These are phyloP conservation scores for Guaruba guarouba DNA, from an alignment of 2,113 vertebrate genomes.

Conservation along the genomic window DNA sequence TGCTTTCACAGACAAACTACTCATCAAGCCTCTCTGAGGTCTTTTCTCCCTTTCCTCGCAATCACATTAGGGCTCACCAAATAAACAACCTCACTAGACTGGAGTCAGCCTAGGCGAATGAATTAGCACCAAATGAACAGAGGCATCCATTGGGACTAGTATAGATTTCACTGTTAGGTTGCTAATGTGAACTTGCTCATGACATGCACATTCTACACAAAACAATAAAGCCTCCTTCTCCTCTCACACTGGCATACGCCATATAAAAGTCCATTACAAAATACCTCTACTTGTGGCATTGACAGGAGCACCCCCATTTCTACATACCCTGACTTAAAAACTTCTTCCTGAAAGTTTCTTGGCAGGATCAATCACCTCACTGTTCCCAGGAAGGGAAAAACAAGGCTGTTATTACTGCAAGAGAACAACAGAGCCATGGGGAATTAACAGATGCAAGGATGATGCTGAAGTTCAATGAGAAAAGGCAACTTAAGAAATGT, in stretches of 20 bases:
- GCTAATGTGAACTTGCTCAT: background rate
- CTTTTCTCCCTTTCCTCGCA: background rate
- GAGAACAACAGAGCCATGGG: background rate
- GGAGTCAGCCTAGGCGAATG: accelerated
- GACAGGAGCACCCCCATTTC: background rate
- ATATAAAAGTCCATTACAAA: background rate
- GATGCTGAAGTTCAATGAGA: background rate
- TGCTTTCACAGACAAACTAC: background rate
- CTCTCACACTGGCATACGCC: accelerated
- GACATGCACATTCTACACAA: background rate
- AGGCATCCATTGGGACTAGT: background rate
- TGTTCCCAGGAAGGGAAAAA: background rate
- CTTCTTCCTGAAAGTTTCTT: background rate
- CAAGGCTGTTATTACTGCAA: background rate
- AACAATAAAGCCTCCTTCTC: background rate
- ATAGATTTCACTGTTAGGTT: background rate
- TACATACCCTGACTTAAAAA: background rate
- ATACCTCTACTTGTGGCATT: background rate
- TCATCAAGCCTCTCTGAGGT: background rate
- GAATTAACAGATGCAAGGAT: background rate
- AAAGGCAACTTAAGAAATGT: slow-evolving; percentile 4
- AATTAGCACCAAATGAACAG: background rate
- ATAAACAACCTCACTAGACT: background rate
- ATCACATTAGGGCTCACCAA: background rate
- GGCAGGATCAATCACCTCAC: background rate